Conservation (phyloP, 2,888 invertebrate species). For the Andrena bicolor region DNA sequence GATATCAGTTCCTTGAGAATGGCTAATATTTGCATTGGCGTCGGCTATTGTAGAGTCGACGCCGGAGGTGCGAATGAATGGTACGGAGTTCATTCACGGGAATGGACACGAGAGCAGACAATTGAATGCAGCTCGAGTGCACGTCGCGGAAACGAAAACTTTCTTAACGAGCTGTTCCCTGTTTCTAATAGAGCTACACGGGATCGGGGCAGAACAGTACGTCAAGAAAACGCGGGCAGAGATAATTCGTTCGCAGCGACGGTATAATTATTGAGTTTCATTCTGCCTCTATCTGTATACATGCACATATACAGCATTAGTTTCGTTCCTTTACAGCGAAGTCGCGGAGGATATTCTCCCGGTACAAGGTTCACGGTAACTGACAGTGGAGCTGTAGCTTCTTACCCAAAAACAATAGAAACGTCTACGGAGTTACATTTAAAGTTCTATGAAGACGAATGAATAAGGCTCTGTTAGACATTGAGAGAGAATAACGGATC, state of each 20-base stretch:
- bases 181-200: slow-evolving; percentile 29
- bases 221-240: slow-evolving; percentile 52
- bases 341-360: slow-evolving; percentile 44
- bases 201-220: slow-evolving; percentile 21
- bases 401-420: slow-evolving; percentile 49
- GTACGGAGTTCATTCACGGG: slow-evolving; percentile 38
- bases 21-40: slow-evolving; percentile 27
- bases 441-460: slow-evolving; percentile 41
- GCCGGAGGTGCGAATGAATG: slow-evolving; percentile 26
- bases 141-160: slow-evolving; percentile 52
- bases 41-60: slow-evolving; percentile 6
- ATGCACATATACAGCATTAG: slow-evolving; percentile 12
- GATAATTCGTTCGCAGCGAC: slow-evolving; percentile 51
- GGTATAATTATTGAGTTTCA: slow-evolving; percentile 54
- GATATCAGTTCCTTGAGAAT: slow-evolving; percentile 1
- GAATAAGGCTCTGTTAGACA: slow-evolving; percentile 27
- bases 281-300: neutral
- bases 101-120: slow-evolving; percentile 39
- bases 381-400: slow-evolving; percentile 34
- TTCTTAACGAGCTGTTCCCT: slow-evolving; percentile 58
- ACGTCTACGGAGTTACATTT: slow-evolving; percentile 32
- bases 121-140: slow-evolving; percentile 34
- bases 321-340: slow-evolving; percentile 11
- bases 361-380: slow-evolving; percentile 33
- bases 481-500: slow-evolving; percentile 14